These are phyloP conservation scores for Numida meleagris DNA, from an alignment of 2,113 vertebrate species.

Conservation along the genomic window DNA sequence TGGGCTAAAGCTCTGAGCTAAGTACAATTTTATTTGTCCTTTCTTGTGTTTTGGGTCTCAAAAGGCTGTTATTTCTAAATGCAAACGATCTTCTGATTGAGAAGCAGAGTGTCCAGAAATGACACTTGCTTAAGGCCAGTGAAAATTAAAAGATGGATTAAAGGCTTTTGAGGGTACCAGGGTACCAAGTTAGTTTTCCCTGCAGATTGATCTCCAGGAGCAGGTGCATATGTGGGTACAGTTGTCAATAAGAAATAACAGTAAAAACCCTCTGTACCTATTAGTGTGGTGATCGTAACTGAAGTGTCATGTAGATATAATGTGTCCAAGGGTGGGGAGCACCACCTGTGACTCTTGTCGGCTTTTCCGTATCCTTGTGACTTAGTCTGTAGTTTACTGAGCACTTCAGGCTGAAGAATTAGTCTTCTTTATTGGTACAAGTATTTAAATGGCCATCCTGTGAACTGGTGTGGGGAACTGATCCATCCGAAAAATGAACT, in stretches of 20 bases:
- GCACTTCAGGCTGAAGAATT: background rate
- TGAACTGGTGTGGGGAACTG: constrained; percentile 59
- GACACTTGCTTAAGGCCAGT: background rate
- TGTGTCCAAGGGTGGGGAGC: background rate
- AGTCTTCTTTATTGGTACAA: constrained; percentile 38
- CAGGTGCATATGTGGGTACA: background rate
- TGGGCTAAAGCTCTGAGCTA: background rate
- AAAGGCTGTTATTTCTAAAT: background rate
- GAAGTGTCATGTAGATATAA: background rate
- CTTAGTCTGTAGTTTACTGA: background rate
- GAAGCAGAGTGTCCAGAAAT: background rate
- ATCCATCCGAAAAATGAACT: constrained; percentile 60
- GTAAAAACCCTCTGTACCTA: background rate
- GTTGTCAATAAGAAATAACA: background rate
- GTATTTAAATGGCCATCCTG: constrained; percentile 61
- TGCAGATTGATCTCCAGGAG: background rate
- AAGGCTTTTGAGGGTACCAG: background rate
- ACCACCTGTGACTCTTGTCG: background rate
- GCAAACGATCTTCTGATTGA: background rate
- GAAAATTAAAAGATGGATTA: background rate
- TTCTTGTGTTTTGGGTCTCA: background rate
- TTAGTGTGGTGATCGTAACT: background rate
- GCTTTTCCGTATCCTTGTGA: background rate
- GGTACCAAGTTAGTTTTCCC: background rate
- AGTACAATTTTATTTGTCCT: background rate